Conservation (phyloP, 2,888 invertebrate genomes). For the Zele albiditarsus region DNA sequence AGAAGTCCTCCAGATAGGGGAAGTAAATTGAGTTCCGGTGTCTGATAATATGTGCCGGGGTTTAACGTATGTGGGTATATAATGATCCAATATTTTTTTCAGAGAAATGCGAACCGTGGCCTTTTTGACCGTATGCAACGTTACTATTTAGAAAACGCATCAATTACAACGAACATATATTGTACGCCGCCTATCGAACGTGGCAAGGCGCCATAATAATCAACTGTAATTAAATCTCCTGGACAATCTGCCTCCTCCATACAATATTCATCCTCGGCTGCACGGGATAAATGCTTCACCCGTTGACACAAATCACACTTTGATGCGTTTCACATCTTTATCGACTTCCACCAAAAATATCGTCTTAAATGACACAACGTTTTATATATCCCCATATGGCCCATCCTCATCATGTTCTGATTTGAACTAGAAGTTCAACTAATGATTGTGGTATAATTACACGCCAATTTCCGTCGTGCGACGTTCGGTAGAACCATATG, state of each 20-base stretch:
- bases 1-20: conserved; percentile 26
- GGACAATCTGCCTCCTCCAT: conserved; percentile 28
- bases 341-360: background rate
- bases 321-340: background rate
- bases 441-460: conserved; percentile 31
- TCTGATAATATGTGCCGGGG: conserved; percentile 33
- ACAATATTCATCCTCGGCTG: conserved; percentile 43
- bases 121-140: background rate
- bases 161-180: conserved; percentile 43
- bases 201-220: conserved; percentile 49
- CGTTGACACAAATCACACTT: conserved; percentile 40
- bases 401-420: too few relatives aligned
- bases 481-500: conserved; percentile 28
- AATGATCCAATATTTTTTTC: conserved; percentile 19
- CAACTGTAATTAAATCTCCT: conserved; percentile 40
- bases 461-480: background rate
- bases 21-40: conserved; percentile 44
- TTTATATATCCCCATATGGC: conserved; percentile 37
- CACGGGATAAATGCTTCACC: conserved; percentile 35
- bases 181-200: conserved; percentile 35
- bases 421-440: background rate
- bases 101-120: conserved; percentile 6
- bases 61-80: conserved; percentile 28
- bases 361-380: conserved; percentile 5
- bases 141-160: conserved; percentile 33